Evolutionary conservation across 1,140 invertebrate genomes (phyloP), one percentile per base, ranked within the genome.

Genomic region (Tachypleus tridentatus): DNA sequence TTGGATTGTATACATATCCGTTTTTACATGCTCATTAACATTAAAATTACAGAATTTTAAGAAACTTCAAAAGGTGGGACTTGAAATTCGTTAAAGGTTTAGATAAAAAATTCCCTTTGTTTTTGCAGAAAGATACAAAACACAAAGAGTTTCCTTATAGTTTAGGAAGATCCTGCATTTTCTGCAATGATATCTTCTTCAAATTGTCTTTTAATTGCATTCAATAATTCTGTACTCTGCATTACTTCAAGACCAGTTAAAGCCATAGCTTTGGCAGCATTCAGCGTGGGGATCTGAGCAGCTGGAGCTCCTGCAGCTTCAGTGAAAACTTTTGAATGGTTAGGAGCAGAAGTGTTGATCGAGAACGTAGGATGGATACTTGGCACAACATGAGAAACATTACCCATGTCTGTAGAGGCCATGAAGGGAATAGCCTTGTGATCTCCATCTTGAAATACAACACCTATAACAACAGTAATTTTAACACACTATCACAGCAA

Each of bases 321-420:
- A 54, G 72, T 72, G 64, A 77, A 77, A n/a, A 69, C 72, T 60
- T 65, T 57, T 5, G 74, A 72, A 61, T 77, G 76, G 57, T 75
- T 75, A 60, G 69, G 66, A 5, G 70, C 71, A 5, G 58, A 60
- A 3, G 70, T 71, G 49, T 72, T 73, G 9, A 77, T 75, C 8
- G 68, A 63, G 64, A 74, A 77, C 8, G 66, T 67, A 0, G 77
- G 76, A 63, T 77, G 76, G 5, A 78, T 75, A 62, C 70, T 70
- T 3, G 77, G 77, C 2, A 78, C 70, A 50, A 72, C 70, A 49
- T 74, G 73, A 5, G 76, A 76, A 5, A 78, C 75, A 67, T 78
- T 75, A 3, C 77, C 77, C 76, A 74, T 74, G 57, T 74, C 73
- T 9, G 73, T 72, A 5, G 73, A 75, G 5, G 73, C 73, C 62